phyloP scores from a whole-genome alignment of 2,888 invertebrate species.

The Reticulitermes lucifugus region DNA sequence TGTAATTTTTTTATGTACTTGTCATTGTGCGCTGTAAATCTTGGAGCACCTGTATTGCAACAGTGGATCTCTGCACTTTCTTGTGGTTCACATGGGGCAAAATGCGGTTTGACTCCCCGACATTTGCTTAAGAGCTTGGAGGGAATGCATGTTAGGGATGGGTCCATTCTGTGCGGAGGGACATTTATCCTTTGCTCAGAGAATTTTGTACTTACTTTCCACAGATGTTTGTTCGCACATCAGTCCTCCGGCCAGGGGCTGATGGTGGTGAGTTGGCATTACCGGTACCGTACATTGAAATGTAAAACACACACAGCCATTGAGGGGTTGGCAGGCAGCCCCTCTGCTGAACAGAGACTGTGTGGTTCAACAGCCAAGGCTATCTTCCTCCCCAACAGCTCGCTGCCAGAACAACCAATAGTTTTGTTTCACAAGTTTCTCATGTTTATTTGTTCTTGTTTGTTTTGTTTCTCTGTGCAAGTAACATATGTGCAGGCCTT shows the following conservation, averaged over 20 bases:
- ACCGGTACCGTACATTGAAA: constrained; percentile 28
- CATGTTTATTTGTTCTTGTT: constrained; percentile 20
- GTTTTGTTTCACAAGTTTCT: constrained; percentile 10
- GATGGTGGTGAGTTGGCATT: constrained; percentile 48
- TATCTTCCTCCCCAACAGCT: constrained; percentile 42
- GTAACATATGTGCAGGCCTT: background rate
- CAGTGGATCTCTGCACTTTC: too few relatives aligned
- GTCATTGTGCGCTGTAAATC: too few relatives aligned
- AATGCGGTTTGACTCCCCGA: background rate
- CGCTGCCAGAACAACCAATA: constrained; percentile 25
- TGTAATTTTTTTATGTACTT: too few relatives aligned
- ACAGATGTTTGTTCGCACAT: constrained; percentile 50
- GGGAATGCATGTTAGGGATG: background rate
- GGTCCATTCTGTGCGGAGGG: background rate
- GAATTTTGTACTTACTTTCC: constrained; percentile 53
- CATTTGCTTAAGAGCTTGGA: background rate
- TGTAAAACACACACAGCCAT: constrained; percentile 11
- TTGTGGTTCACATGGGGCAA: too few relatives aligned
- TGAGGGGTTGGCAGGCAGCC: constrained; percentile 25
- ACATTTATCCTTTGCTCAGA: constrained; percentile 50
- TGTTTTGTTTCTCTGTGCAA: background rate
- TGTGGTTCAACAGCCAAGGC: constrained; percentile 21
- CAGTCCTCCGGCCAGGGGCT: constrained; percentile 43
- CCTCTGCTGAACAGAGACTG: constrained; percentile 16
- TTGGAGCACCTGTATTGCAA: too few relatives aligned